Evolutionary conservation across 2,888 invertebrate species (phyloP).

Genomic region (Drosophila merina): DNA sequence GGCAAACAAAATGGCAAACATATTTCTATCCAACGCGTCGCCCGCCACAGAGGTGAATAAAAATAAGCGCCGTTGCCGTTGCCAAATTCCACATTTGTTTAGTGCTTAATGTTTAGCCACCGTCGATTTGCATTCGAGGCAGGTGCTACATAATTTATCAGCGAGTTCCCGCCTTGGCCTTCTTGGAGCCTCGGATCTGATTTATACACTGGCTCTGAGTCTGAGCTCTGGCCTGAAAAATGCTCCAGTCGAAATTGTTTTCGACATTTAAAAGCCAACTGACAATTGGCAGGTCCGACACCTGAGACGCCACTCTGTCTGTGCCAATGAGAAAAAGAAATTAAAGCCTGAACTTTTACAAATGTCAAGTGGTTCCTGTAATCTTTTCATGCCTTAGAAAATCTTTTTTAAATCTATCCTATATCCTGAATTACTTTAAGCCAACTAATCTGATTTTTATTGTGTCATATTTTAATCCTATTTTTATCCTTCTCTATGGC

Average conservation of each 20-base stretch:
- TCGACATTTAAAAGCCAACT: slow-evolving; percentile 44
- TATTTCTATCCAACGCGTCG: slow-evolving; percentile 55
- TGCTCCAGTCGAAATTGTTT: slow-evolving; percentile 41
- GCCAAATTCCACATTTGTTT: slow-evolving; percentile 67
- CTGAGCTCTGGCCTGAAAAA: slow-evolving; percentile 37
- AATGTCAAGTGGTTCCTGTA: slow-evolving; percentile 6
- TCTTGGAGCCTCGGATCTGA: slow-evolving; percentile 56
- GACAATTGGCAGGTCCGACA: slow-evolving; percentile 46
- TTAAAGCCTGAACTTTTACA: neutral
- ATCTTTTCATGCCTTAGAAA: neutral
- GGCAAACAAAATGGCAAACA: slow-evolving; percentile 80
- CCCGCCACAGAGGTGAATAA: slow-evolving; percentile 60
- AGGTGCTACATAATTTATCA: slow-evolving; percentile 74
- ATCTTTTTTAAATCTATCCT: no score
- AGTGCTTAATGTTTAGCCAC: slow-evolving; percentile 65
- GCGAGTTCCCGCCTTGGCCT: slow-evolving; percentile 37
- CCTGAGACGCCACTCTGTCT: slow-evolving; percentile 48
- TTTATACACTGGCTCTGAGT: slow-evolving; percentile 54
- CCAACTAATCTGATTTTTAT: no score
- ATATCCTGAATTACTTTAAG: no score
- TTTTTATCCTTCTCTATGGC: no score
- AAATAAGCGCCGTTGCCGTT: slow-evolving; percentile 41
- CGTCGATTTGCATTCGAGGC: slow-evolving; percentile 71
- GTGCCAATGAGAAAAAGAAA: slow-evolving; percentile 22
- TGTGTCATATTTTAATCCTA: no score